Evolutionary conservation across 2,797 vertebrate genomes (phyloP).

Genomic region (Galago senegalensis): DNA sequence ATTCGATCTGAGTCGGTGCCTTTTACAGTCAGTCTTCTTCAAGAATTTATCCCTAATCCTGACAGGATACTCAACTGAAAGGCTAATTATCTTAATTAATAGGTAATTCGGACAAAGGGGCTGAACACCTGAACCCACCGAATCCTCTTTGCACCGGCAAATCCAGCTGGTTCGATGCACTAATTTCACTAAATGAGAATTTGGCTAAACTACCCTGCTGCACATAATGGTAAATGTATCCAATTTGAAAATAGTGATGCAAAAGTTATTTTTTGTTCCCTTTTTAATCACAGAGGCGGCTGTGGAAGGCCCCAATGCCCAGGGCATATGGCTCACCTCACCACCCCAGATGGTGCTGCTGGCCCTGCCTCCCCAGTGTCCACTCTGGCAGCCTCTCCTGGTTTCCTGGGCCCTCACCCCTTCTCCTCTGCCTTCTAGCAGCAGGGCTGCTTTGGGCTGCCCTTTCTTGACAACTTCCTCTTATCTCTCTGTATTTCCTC

Average conservation of each 20-base stretch:
- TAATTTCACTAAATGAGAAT: conserved; percentile 66
- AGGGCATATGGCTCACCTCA: not conserved
- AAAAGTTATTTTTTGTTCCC: conserved; percentile 26
- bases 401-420: not conserved
- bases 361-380: not conserved
- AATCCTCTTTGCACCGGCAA: conserved; percentile 24
- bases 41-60: conserved; percentile 59
- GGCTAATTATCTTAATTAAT: conserved; percentile 77
- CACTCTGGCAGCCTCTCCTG: not conserved
- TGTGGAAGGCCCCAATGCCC: not conserved
- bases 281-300: conserved; percentile 2
- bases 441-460: not conserved
- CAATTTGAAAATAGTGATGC: conserved; percentile 64
- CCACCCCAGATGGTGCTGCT: not conserved
- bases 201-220: conserved; percentile 20
- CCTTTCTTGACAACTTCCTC: not conserved
- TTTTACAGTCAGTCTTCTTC: conserved; percentile 27
- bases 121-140: conserved; percentile 68
- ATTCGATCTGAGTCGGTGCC: not conserved
- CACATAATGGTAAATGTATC: conserved; percentile 61
- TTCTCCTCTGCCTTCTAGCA: not conserved
- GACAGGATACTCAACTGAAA: conserved; percentile 62
- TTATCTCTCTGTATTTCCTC: not conserved
- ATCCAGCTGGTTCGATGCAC: conserved; percentile 8
- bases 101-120: conserved; percentile 76